Conservation (phyloP, 2,113 vertebrate species). For the Plecturocebus donacophilus region DNA sequence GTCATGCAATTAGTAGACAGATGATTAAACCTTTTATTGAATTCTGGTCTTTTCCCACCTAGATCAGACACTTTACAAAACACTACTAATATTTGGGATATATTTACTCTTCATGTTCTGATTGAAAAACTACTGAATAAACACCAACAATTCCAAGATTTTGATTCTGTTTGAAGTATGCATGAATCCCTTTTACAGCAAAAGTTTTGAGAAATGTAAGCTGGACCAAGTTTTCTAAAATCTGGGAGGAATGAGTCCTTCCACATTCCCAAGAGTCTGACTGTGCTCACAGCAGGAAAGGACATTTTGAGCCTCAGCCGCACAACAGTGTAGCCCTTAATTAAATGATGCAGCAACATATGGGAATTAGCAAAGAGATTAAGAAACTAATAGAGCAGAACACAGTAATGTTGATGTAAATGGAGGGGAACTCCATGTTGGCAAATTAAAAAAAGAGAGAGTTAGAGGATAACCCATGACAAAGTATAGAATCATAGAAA, state of each 20-base stretch:
- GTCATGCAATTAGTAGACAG: background rate
- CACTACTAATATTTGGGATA: background rate
- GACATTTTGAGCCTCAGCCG: conserved; percentile 4
- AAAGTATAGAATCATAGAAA: background rate
- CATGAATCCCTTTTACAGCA: background rate
- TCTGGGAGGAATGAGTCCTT: background rate
- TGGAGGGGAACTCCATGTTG: conserved; percentile 42
- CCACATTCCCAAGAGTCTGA: background rate
- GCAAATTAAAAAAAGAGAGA: background rate
- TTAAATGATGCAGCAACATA: conserved; percentile 76
- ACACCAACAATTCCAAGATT: background rate
- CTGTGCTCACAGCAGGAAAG: conserved; percentile 6
- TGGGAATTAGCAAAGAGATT: conserved; percentile 78
- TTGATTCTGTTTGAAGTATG: background rate
- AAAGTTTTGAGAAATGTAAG: background rate
- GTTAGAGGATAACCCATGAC: background rate
- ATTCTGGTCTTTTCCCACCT: background rate
- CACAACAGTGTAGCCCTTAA: conserved; percentile 63
- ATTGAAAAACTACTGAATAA: background rate
- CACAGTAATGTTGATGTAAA: conserved; percentile 62
- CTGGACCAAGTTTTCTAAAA: background rate
- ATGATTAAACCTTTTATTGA: background rate
- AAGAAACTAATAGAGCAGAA: conserved; percentile 79
- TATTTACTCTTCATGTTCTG: background rate
- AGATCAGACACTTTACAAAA: background rate